Percentiles rank a stretch among this genome's conserved stretches.
Conservation (phyloP, 1,140 invertebrate genomes). For the Dinoponera quadriceps region DNA sequence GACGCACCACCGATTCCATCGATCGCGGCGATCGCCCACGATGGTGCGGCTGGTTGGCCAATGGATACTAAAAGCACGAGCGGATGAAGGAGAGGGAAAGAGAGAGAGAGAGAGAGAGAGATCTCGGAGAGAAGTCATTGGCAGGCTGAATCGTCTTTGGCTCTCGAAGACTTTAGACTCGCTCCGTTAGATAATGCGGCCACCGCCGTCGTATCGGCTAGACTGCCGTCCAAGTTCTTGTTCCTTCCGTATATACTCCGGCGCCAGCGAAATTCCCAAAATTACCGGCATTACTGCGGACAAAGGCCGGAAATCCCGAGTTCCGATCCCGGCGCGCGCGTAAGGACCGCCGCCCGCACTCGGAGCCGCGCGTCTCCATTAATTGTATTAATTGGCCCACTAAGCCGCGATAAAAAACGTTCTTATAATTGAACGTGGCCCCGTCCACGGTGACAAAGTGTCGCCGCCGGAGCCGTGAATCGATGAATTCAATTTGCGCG, state of each 20-base stretch:
- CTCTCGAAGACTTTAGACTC: slow-evolving; percentile 64
- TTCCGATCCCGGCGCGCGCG: slow-evolving; percentile 59
- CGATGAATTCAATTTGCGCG: background rate
- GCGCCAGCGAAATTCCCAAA: slow-evolving; percentile 72
- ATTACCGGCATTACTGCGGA: slow-evolving; percentile 72
- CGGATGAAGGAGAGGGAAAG: background rate
- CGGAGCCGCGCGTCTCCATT: slow-evolving; percentile 27
- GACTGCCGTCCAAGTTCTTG: slow-evolving; percentile 65
- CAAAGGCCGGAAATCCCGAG: slow-evolving; percentile 65
- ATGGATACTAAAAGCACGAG: slow-evolving; percentile 64
- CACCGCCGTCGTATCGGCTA: slow-evolving; percentile 64
- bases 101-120: background rate
- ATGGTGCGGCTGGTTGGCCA: slow-evolving; percentile 29
- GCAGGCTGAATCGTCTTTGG: slow-evolving; percentile 66
- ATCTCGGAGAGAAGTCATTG: slow-evolving; percentile 56
- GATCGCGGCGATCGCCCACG: slow-evolving; percentile 52
- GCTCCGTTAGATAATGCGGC: slow-evolving; percentile 77
- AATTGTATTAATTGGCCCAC: slow-evolving; percentile 56
- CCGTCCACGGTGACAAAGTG: background rate
- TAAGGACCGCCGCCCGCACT: slow-evolving; percentile 12
- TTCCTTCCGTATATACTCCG: slow-evolving; percentile 66
- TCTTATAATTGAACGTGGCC: background rate
- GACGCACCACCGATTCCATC: slow-evolving; percentile 51
- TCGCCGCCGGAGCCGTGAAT: background rate
- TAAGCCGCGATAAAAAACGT: slow-evolving; percentile 32